Evolutionary conservation across 2,797 vertebrate genomes (phyloP), one percentile per base, ranked within the genome.

Genomic region (Esox masquinongy): DNA sequence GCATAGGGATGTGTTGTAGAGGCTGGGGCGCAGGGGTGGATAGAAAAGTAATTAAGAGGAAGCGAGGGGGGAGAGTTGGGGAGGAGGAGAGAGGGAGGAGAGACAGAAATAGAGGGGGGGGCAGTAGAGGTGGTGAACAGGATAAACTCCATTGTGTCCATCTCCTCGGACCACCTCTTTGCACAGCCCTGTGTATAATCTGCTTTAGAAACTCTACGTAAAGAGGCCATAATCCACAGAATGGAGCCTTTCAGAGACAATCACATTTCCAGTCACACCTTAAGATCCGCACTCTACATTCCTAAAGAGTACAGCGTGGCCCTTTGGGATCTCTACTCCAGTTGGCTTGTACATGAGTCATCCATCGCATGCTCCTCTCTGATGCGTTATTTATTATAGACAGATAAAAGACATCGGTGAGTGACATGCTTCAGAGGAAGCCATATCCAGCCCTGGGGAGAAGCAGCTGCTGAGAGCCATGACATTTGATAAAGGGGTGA

Each of bases 311-410:
- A 14, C 77, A 90, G 86, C 83, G 84, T 26, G 66, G 68, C 77
- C 76, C 69, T 70, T 72, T 75, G 73, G 76, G 68, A 76, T 77
- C 78, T n/a, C n/a, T 19, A 5, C 9, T 74, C 69, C 86, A 79
- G 81, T 81, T 85, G 79, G 70, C 87, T 83, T 75, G 59, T 81
- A 79, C 63, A 64, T 76, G 39, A 78, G 74, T 74, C 80, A 26
- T 36, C 81, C 82, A 31, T 87, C 82, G 79, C 81, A 83, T 82
- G 72, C 86, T 84, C 19, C 12, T 70, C 76, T 84, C 81, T 64
- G 81, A 50, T 69, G 76, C 77, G 74, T 92, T 84, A 92, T 92
- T 90, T 90, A 93, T 82, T 85, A 84, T 82, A 64, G 76, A 76
- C 34, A 72, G 85, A 91, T 90, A 87, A 89, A 90, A 89, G 84